Evolutionary conservation across 2,888 invertebrate species (phyloP), one percentile per base, ranked within the genome.

Genomic region (Merodon equestris): DNA sequence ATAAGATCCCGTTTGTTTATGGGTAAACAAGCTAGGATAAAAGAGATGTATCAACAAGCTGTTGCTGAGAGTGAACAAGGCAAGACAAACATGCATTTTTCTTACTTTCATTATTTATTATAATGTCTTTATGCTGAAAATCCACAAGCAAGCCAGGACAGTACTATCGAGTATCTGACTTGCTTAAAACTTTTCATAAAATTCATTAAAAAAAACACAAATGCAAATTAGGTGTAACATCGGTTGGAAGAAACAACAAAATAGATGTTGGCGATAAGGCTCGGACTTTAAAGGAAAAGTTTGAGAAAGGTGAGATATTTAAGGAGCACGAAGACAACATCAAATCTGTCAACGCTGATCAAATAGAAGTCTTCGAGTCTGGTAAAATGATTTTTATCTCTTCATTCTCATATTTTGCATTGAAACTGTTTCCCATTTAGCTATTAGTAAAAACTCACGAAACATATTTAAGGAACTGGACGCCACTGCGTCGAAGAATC

Each of bases 1-100:
- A 95, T 97, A 83, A 92, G 97, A 64, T 95, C 95, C 84, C 90
- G 95, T 53, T 90, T 97, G 17, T 96, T 96, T 85, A 92, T 95
- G 94, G 96, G 96, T 10, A 96, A 96, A 86, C 96, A 96, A 89
- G 95, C 93, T 0, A 95, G 95, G 85, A 94, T 97, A 89, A 97
- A 96, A 86, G 96, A 96, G 86, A 93, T 95, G 91, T 97, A 97
- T 86, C 96, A 97, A 85, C 96, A 96, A 85, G 96, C 96, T 0
- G 95, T 96, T 0, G 92, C 93, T 83, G 95, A 95, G 84, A 94
- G 94, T 73, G 95, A 94, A 87, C 92, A 92, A 84, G 89, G 91
- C 90, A 83, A 85, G 64, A 34, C 1, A n/a, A 4, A 27, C 27
- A 4, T 27, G 27, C 27, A 27, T 4, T 4, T 27, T 27, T n/a